Conservation (phyloP, 37 sponge, comb jelly and placozoan genomes). For the Chondrilla cf. caribensis region DNA sequence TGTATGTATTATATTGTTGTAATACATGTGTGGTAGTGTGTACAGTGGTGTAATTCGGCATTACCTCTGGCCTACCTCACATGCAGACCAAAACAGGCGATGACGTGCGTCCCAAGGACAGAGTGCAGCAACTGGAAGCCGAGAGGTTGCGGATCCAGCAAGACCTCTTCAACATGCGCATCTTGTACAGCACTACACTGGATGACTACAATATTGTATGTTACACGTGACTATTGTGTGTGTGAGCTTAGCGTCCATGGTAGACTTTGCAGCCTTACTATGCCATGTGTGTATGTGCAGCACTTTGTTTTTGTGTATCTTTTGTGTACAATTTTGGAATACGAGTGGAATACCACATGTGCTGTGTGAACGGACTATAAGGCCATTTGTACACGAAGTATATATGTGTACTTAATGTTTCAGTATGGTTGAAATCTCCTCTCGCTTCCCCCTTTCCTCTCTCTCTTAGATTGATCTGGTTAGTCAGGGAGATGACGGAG, state of each 20-base stretch:
- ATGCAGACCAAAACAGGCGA: no score
- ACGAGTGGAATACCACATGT: no score
- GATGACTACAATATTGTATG: constrained; percentile 74
- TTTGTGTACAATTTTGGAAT: neutral
- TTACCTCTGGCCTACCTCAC: no score
- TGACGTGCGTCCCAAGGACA: neutral
- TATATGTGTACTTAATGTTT: no score
- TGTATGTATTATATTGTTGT: no score
- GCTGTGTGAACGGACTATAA: no score
- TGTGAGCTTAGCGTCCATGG: no score
- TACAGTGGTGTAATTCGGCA: no score
- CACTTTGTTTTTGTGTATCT: neutral
- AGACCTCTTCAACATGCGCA: constrained; percentile 67
- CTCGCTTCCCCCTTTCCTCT: neutral
- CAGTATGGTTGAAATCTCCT: no score
- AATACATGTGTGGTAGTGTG: no score
- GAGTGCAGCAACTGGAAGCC: neutral
- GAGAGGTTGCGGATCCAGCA: constrained; percentile 34
- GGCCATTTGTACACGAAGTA: no score
- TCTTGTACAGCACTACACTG: constrained; percentile 66
- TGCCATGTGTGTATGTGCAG: neutral
- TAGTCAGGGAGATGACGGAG: constrained; percentile 37
- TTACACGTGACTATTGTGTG: neutral
- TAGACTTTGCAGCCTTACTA: no score
- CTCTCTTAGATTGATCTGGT: constrained; percentile 42